phyloP scores from a whole-genome alignment of 2,797 vertebrate genomes.

The Sebastes nivosus region DNA sequence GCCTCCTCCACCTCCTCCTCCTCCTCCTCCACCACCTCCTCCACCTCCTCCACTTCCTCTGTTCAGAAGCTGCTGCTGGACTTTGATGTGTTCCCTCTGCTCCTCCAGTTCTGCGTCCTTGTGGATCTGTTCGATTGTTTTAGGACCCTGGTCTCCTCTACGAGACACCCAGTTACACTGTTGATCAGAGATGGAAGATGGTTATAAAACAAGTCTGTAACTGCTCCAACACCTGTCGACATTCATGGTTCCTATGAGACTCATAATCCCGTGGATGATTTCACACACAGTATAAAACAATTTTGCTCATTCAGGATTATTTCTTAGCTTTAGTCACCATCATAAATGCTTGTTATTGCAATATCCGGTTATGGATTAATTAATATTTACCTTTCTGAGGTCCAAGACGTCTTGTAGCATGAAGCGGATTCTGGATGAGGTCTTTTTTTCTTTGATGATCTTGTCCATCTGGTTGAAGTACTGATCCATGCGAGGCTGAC shows the following conservation, averaged over 20 bases:
- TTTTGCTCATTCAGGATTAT: neutral
- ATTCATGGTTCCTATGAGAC: neutral
- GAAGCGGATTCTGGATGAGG: conserved; percentile 96
- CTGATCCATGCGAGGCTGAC: conserved; percentile 97
- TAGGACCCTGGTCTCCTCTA: conserved; percentile 96
- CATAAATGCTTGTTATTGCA: neutral
- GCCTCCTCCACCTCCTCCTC: conserved; percentile 24
- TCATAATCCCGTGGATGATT: neutral
- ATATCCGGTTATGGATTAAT: neutral
- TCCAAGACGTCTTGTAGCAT: conserved; percentile 98
- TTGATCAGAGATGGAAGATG: neutral
- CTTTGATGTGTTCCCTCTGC: conserved; percentile 95
- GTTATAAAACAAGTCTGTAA: neutral
- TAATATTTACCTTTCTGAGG: conserved; percentile 86
- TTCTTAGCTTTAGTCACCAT: neutral
- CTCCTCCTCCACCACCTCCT: conserved; percentile 1
- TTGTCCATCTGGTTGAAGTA: conserved; percentile 99
- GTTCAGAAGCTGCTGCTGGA: conserved; percentile 92
- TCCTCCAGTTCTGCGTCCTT: conserved; percentile 97
- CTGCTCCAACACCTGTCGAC: neutral
- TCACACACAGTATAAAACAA: neutral
- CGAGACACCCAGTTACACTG: conserved; percentile 96
- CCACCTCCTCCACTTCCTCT: conserved; percentile 76
- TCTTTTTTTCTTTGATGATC: conserved; percentile 94
- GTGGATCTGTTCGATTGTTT: conserved; percentile 99